Evolutionary conservation across 2,113 vertebrate genomes (phyloP).

Genomic region (Plotosus lineatus): DNA sequence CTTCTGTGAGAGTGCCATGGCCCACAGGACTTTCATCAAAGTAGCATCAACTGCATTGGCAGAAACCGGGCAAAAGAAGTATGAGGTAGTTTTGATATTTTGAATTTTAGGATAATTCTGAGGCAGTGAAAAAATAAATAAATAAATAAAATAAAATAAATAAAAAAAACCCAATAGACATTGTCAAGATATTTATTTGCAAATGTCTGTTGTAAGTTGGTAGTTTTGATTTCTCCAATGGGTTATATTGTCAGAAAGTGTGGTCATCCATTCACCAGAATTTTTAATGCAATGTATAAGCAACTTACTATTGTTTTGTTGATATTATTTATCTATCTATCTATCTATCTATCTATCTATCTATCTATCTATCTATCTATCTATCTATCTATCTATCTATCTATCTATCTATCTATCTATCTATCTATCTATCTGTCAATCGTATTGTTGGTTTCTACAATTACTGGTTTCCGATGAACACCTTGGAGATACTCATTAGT

Average conservation of each 20-base stretch:
- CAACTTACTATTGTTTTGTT: neutral
- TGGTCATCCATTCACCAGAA: neutral
- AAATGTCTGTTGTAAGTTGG: conserved; percentile 4
- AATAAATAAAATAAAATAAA: neutral
- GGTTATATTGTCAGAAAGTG: neutral
- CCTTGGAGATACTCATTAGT: conserved; percentile 36
- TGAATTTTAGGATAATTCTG: conserved; percentile 17
- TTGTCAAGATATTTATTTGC: conserved; percentile 24
- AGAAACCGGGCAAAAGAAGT: neutral
- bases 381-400: too few species aligned
- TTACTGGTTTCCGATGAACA: neutral
- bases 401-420: too few species aligned
- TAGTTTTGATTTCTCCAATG: neutral
- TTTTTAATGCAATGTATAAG: neutral
- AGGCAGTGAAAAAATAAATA: conserved; percentile 1
- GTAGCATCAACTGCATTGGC: conserved; percentile 31
- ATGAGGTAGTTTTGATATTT: conserved; percentile 12
- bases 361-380: too few species aligned
- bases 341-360: too few species aligned
- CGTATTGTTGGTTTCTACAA: neutral
- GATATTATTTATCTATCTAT: too few species aligned
- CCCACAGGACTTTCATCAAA: conserved; percentile 39
- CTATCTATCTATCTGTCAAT: too few species aligned
- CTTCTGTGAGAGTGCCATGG: conserved; percentile 31
- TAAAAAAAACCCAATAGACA: neutral